Evolutionary conservation across 2,888 invertebrate genomes (phyloP), one percentile per base, ranked within the genome.

Genomic region (Drosophila nr. perissopoda): DNA sequence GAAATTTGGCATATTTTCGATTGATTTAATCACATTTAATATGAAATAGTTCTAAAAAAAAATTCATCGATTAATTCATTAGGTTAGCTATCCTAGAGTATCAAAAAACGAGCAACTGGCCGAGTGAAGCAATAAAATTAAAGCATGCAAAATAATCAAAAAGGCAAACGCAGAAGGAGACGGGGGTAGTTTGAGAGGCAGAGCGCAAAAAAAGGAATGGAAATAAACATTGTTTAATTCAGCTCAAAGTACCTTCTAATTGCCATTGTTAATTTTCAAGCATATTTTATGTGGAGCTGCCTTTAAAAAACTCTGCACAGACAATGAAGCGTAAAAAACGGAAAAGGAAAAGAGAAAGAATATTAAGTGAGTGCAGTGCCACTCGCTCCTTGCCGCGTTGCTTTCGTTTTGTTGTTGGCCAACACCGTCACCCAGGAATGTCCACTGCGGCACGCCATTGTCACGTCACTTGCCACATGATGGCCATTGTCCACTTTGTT

Each of bases 301-400:
- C 69, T 64, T 78, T 72, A 75, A 77, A 68, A 34, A 54, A 61
- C 66, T 33, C 60, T 59, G 61, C 34, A 4, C 68, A 51, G 63
- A 78, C 78, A 86, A 87, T 87, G 85, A 72, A 83, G 85, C 87
- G 83, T 73, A 71, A 71, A 72, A 74, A 81, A 60, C 71, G 85
- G 71, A 87, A 87, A 71, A 69, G 81, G 81, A 87, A 87, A 85
- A 64, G 73, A 76, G 78, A 84, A 86, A 36, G 45, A 45, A 45
- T 45, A 82, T 87, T 77, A 82, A 86, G 80, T 80, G 76, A 80
- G 73, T 80, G 78, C 82, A 69, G 66, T 42, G 70, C 29, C 54
- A 70, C 62, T 56, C 38, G 6, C 58, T 38, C 16, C 36, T 11
- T 31, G 7, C 27, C 27, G 8, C 52, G 11, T 29, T 42, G 11